A percentile compares a stretch with the other conserved stretches of the same genome.
phyloP scores from a whole-genome alignment of 2,113 vertebrate species.

The Morone saxatilis region DNA sequence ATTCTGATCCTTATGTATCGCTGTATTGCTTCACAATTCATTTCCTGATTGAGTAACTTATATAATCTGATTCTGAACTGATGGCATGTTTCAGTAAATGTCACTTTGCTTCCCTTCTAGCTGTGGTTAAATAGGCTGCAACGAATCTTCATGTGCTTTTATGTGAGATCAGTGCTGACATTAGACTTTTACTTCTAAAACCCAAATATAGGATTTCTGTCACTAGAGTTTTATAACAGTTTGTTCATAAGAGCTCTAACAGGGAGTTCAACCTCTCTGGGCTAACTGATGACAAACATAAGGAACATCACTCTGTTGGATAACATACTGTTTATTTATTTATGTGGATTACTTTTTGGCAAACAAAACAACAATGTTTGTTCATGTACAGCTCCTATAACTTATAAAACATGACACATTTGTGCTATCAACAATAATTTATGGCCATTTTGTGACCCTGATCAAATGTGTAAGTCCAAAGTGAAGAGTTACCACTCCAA shows the following conservation, averaged over 20 bases:
- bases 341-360: neutral
- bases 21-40: no score
- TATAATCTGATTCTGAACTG: neutral
- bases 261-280: neutral
- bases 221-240: no score
- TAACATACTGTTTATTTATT: neutral
- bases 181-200: no score
- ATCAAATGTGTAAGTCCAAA: neutral
- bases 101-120: neutral
- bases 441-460: neutral
- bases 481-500: neutral
- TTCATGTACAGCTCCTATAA: neutral
- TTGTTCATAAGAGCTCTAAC: neutral
- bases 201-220: neutral
- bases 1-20: no score
- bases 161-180: no score
- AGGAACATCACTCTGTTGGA: neutral
- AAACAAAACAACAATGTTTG: neutral
- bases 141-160: no score
- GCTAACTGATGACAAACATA: neutral
- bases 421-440: neutral
- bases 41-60: neutral
- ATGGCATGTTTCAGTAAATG: no score
- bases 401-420: neutral
- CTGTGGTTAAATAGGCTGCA: neutral